Conservation (phyloP, 1,140 invertebrate genomes). For the Halesus radiatus region DNA sequence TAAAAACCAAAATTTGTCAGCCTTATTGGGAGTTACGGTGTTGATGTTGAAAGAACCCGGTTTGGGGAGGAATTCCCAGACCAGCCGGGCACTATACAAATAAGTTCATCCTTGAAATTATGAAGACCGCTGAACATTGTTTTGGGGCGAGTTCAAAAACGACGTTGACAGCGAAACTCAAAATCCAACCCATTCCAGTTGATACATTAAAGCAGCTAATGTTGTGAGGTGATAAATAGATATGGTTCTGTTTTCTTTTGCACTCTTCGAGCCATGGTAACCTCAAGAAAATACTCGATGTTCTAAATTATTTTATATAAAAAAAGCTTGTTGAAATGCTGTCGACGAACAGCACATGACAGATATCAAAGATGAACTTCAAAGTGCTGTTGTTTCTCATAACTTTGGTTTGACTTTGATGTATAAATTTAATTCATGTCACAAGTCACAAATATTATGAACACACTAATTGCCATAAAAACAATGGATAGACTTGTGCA, state of each 20-base stretch:
- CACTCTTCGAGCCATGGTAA: neutral
- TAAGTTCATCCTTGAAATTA: neutral
- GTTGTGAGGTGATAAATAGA: neutral
- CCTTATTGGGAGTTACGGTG: neutral
- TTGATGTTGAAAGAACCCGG: neutral
- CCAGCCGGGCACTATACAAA: neutral
- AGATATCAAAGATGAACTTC: too few species aligned
- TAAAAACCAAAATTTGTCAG: too few species aligned
- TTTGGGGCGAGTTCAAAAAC: neutral
- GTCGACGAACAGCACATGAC: too few species aligned
- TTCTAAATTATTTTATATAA: too few species aligned
- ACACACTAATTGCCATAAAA: too few species aligned
- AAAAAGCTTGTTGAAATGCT: too few species aligned
- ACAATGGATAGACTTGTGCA: too few species aligned
- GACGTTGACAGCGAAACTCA: neutral
- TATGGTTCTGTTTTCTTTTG: neutral
- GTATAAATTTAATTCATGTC: too few species aligned
- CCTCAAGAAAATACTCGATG: neutral
- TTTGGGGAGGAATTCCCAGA: neutral
- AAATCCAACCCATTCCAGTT: neutral
- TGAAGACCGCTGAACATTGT: neutral
- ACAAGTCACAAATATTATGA: too few species aligned
- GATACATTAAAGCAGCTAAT: neutral
- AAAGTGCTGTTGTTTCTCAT: too few species aligned
- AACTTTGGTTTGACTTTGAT: too few species aligned